A percentile compares a stretch with the other conserved stretches of the same genome.
phyloP scores from a whole-genome alignment of 2,113 vertebrate species.

The Dinomys branickii region DNA sequence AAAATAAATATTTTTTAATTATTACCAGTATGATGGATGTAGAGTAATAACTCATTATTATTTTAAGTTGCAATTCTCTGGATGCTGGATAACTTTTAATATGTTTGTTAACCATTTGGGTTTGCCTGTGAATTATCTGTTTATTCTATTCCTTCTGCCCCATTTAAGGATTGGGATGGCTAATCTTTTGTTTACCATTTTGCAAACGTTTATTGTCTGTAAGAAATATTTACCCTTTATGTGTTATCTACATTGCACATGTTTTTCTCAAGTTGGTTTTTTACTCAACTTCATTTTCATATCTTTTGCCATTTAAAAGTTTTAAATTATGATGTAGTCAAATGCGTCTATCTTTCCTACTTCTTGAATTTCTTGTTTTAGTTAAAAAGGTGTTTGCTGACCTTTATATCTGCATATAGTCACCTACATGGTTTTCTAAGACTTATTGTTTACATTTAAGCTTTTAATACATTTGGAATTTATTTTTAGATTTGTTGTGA shows the following conservation, averaged over 20 bases:
- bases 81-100: not conserved
- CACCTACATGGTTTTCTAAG: constrained; percentile 24
- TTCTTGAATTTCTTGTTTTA: not conserved
- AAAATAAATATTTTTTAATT: constrained; percentile 10
- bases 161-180: constrained; percentile 5
- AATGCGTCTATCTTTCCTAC: not conserved
- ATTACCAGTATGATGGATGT: not conserved
- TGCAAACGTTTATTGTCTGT: not conserved
- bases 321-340: constrained; percentile 22
- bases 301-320: constrained; percentile 22
- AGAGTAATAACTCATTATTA: constrained; percentile 3
- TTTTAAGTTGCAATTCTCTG: constrained; percentile 39
- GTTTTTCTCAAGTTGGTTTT: constrained; percentile 40
- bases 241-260: not conserved
- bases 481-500: constrained; percentile 69
- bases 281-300: constrained; percentile 9
- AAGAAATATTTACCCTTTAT: constrained; percentile 32
- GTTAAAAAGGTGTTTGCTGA: not conserved
- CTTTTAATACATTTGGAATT: constrained; percentile 72
- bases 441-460: constrained; percentile 58
- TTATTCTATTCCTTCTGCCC: not conserved
- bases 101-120: constrained; percentile 37
- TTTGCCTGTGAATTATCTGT: not conserved
- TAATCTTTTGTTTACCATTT: constrained; percentile 50
- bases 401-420: not conserved